Evolutionary conservation across 2,113 vertebrate genomes (phyloP), one percentile per base, ranked within the genome.

Genomic region (Dendropsophus ebraccatus): DNA sequence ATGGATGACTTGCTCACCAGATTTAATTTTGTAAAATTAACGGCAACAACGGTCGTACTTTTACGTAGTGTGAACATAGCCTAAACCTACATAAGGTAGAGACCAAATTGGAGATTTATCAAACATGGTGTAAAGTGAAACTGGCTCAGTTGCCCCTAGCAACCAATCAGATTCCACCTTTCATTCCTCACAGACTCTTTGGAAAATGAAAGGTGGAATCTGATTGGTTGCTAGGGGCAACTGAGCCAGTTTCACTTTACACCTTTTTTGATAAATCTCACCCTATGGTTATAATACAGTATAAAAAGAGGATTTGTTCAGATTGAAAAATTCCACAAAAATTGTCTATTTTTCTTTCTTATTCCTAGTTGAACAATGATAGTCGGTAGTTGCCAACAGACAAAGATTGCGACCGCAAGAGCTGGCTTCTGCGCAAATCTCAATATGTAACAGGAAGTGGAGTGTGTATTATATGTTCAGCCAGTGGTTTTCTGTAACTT

Each of bases 321-420:
- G 83, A 28, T 77, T 76, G 62, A 77, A 85, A 54, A 56, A 50
- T 23, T 25, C 28, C 28, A 30, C 67, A 77, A 75, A 45, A 32
- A 54, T 32, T 82, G 25, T 32, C n/a, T 28, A 50, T 70, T 70
- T 54, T 56, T 35, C 30, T 85, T 75, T 28, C 37, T n/a, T 47
- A 52, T 70, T 37, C 75, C 49, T 52, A 56, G 65, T 54, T 70
- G 79, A 78, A 65, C 49, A 67, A 85, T 78, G 49, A 79, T 70
- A 54, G 78, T 23, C 79, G 32, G 91, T 90, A 92, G 94, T 89
- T 94, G 92, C 94, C 93, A 96, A 96, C 96, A 96, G 91, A 89
- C 92, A 94, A 92, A 91, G 94, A 96, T 94, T 94, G 91, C 94
- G 96, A 95, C 95, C 93, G 91, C 93, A 94, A 41, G 35, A 90